Evolutionary conservation across 2,888 invertebrate species (phyloP).

Genomic region (Hetaerina titia): DNA sequence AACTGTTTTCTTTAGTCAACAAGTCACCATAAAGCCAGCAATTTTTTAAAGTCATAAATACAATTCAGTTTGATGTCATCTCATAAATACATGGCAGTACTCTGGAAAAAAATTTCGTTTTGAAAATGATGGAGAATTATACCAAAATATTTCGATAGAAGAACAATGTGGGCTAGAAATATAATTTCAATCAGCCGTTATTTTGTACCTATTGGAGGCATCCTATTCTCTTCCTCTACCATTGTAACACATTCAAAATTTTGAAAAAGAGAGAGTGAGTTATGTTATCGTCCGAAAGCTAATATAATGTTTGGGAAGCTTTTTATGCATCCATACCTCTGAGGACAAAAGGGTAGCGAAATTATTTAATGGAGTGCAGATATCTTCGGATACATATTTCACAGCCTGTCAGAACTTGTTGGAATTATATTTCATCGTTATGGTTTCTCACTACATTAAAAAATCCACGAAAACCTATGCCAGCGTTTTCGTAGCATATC

Average conservation of each 20-base stretch:
- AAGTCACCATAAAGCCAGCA: too few relatives aligned
- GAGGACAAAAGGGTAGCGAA: neutral
- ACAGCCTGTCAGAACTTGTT: neutral
- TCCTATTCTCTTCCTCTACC: neutral
- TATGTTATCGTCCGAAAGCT: slow-evolving; percentile 1
- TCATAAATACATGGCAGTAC: too few relatives aligned
- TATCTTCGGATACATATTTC: neutral
- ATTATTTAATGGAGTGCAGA: slow-evolving; percentile 10
- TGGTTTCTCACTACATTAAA: neutral
- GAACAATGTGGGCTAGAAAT: too few relatives aligned
- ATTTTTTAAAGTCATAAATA: too few relatives aligned
- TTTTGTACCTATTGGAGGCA: too few relatives aligned
- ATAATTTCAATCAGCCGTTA: too few relatives aligned
- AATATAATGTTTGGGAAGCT: neutral
- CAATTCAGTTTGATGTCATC: too few relatives aligned
- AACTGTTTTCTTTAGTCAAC: too few relatives aligned
- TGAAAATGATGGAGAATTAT: too few relatives aligned
- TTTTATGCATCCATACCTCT: neutral
- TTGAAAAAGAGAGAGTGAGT: neutral
- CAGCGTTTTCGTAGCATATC: neutral
- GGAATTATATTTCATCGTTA: neutral
- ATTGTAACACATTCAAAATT: neutral
- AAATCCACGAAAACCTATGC: neutral
- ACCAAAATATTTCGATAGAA: too few relatives aligned
- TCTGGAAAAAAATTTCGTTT: too few relatives aligned